Evolutionary conservation across 1,140 invertebrate species (phyloP).

Genomic region (Hylaeus volcanicus): DNA sequence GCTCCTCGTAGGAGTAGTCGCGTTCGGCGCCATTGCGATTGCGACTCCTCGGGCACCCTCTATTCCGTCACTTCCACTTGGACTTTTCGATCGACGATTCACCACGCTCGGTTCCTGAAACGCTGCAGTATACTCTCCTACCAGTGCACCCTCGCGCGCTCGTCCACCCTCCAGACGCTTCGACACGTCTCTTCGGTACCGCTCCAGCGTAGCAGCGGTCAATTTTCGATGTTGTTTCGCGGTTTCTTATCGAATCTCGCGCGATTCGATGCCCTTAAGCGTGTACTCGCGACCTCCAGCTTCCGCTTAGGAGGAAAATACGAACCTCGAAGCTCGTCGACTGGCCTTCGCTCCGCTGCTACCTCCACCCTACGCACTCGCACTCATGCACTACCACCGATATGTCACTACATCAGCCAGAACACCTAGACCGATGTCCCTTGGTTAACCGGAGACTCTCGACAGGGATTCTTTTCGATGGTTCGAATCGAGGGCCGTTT

Average conservation of each 20-base stretch:
- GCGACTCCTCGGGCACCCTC: background rate
- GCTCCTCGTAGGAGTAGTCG: slow-evolving; percentile 28
- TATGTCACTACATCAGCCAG: slow-evolving; percentile 13
- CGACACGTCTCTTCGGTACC: background rate
- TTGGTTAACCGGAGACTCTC: background rate
- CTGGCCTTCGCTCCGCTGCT: slow-evolving; percentile 7
- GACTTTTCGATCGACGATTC: background rate
- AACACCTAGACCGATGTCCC: background rate
- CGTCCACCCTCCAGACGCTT: background rate
- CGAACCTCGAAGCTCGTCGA: background rate
- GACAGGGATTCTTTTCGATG: background rate
- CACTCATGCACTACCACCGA: slow-evolving; percentile 44
- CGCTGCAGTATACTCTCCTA: background rate
- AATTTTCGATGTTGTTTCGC: background rate
- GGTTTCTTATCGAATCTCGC: too few species aligned
- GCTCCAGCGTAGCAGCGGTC: background rate
- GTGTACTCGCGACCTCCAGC: background rate
- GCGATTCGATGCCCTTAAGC: background rate
- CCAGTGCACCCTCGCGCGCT: background rate
- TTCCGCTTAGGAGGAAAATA: background rate
- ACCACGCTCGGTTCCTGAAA: background rate
- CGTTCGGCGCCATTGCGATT: slow-evolving; percentile 55
- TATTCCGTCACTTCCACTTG: background rate
- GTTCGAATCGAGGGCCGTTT: background rate
- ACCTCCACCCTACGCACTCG: slow-evolving; percentile 39